Evolutionary conservation across 2,113 vertebrate species (phyloP).

Genomic region (Muntiacus reevesi): DNA sequence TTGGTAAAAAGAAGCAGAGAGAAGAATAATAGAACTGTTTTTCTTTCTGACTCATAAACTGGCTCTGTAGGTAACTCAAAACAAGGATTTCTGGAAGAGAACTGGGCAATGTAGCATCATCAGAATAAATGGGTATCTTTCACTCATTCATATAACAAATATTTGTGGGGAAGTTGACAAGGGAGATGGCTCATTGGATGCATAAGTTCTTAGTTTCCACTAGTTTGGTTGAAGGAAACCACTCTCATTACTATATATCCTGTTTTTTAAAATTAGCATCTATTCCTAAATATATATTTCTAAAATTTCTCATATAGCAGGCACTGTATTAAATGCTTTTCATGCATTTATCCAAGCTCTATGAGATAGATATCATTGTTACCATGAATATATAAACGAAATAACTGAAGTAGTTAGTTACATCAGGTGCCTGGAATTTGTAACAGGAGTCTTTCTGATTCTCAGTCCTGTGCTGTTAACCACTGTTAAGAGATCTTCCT

Average conservation of each 20-base stretch:
- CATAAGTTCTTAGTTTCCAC: neutral
- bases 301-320: neutral
- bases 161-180: neutral
- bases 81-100: conserved; percentile 39
- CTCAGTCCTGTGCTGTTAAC: neutral
- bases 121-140: neutral
- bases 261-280: neutral
- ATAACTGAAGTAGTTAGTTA: neutral
- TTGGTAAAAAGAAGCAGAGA: conserved; percentile 47
- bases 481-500: neutral
- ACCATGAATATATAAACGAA: neutral
- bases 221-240: neutral
- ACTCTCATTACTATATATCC: neutral
- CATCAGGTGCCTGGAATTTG: neutral
- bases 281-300: neutral
- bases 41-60: conserved; percentile 46
- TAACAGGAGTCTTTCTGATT: neutral
- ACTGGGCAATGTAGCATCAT: neutral
- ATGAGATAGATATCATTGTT: neutral
- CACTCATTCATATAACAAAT: neutral
- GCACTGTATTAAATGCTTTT: neutral
- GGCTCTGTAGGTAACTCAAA: conserved; percentile 33
- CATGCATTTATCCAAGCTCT: neutral
- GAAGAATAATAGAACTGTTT: neutral
- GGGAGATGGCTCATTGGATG: neutral